Evolutionary conservation across 2,113 vertebrate species (phyloP), one percentile per base, ranked within the genome.

Genomic region (Lynx canadensis): DNA sequence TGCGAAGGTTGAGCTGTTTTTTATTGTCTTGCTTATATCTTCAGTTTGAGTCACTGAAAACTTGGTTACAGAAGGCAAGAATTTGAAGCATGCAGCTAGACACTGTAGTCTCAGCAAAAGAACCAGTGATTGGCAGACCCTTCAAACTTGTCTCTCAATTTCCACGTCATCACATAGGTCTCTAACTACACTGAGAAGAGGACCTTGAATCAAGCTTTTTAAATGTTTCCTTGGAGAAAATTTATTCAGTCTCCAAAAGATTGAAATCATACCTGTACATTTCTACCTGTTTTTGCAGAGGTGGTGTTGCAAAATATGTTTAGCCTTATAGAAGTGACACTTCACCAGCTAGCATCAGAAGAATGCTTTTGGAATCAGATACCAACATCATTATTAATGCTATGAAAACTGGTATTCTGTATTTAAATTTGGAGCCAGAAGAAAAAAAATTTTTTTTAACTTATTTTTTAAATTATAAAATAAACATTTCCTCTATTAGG

Each of bases 351-450:
- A 85, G 45, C 31, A 76, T 23, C 4, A 87, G 84, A 80, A 71
- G 31, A 92, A 92, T 74, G 45, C 3, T 84, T 89, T 38, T 10
- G 21, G 65, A 95, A 27, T 69, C 27, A 95, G 55, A 80, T 2
- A 73, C 6, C 23, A 78, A 48, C 23, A 73, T 82, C 69, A 45
- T 68, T 89, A 66, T 31, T 65, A 45, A 45, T 89, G 21, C 65
- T 71, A 52, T 33, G 6, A 94, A 94, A 90, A 89, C 3, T 16
- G 76, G 21, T 29, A 76, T 71, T 93, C 14, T 92, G n/a, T 73
- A 87, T 96, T 97, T 96, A 90, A 92, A 87, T 92, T 96, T 65
- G 21, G 48, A 25, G 29, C 7, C 29, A 74, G 33, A 87, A 92
- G 19, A n/a, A 97, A 96, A 63, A 45, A 45, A 7, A 5, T 41